Evolutionary conservation across 1,140 invertebrate species (phyloP), one percentile per base, ranked within the genome.

Genomic region (Zaprionus nigranus): DNA sequence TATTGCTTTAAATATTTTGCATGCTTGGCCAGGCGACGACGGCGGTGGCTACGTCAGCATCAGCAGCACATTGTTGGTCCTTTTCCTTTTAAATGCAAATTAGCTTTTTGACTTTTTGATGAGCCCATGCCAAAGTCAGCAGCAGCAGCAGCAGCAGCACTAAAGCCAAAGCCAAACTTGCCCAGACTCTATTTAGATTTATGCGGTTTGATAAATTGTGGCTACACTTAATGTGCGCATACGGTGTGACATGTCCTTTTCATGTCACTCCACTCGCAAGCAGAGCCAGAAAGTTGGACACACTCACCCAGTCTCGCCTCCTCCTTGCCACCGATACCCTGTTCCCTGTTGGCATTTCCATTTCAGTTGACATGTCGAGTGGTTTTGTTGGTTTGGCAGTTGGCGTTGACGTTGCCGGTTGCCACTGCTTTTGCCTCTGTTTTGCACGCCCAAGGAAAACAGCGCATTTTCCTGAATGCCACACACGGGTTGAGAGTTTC

Each of bases 41-140:
- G 68, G 26, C 66, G 20, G 46, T 59, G 46, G 38, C 58, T 22
- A 57, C 54, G 68, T 56, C 67, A 75, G 67, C 81, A 65, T 59
- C 46, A 51, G 38, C 9, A 22, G 5, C 17, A 49, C 77, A 84
- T 80, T 78, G 78, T 84, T 74, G 65, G 63, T 61, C 40, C 56
- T 56, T 79, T 66, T 83, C 84, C 84, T 88, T 88, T 88, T 88
- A 88, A 88, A 88, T 88, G 84, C 84, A 88, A 88, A 88, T 88
- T 88, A 88, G 84, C 84, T 88, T 88, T 88, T 84, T 90, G 84
- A 88, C 84, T 88, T 88, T 88, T 81, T 88, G 84, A 90, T 88
- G 84, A 75, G 72, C 66, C 66, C 66, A 69, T 56, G 49, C 71
- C 72, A 56, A 62, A 46, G 40, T 46, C 40, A 46, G 36, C 36